These are phyloP conservation scores for Luscinia luscinia DNA, from an alignment of 2,797 vertebrate genomes.

Conservation along the genomic window DNA sequence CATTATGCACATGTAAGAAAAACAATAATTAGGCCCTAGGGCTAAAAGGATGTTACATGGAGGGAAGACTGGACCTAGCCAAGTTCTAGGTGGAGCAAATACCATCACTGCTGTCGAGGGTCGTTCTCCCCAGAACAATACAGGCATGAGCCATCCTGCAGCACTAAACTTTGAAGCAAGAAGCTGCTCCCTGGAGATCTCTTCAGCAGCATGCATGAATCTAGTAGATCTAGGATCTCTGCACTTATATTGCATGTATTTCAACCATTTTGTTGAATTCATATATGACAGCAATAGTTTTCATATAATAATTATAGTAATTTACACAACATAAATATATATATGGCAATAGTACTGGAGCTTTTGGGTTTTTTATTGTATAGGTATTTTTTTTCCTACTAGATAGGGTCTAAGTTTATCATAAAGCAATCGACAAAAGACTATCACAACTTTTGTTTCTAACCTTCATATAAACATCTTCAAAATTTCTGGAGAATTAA, in stretches of 20 bases:
- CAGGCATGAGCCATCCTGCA: neutral
- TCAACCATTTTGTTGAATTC: neutral
- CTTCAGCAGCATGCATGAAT: neutral
- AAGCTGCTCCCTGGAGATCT: neutral
- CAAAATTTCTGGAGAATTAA: neutral
- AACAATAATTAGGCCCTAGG: neutral
- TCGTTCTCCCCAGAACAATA: neutral
- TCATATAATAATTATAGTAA: neutral
- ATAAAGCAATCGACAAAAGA: neutral
- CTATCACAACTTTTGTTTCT: neutral
- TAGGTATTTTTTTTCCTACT: rapidly evolving
- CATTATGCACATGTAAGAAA: neutral
- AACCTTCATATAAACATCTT: neutral
- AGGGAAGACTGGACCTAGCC: neutral
- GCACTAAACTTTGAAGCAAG: neutral
- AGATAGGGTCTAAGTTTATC: neutral
- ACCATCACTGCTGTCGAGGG: neutral
- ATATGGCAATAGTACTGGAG: rapidly evolving
- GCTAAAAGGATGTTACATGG: neutral
- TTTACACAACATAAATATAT: neutral
- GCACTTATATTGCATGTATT: neutral
- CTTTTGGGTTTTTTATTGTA: neutral
- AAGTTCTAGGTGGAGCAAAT: neutral
- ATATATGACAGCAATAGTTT: neutral
- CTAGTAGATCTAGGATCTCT: neutral